Conservation (phyloP, 1,140 invertebrate species). For the Philopotamus ludificatus region DNA sequence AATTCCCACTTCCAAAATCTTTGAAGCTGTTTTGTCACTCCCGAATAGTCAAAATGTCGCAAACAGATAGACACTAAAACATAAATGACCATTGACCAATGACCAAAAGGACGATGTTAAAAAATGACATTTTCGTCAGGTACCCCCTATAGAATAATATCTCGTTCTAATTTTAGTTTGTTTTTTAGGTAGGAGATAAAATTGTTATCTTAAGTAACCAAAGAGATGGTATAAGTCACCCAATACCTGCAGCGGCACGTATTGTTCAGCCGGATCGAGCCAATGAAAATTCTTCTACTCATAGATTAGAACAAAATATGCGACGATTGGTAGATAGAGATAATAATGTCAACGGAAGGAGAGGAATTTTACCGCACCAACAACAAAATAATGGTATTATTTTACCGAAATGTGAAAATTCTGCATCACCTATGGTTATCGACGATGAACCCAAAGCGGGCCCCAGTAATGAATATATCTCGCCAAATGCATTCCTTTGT, state of each 20-base stretch:
- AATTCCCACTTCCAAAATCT: too few species aligned
- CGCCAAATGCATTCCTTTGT: conserved; percentile 5
- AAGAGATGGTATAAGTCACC: conserved; percentile 52
- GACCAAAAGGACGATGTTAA: too few species aligned
- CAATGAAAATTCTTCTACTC: conserved; percentile 48
- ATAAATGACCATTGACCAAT: too few species aligned
- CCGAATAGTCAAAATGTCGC: too few species aligned
- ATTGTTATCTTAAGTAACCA: conserved; percentile 65
- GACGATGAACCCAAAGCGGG: conserved; percentile 31
- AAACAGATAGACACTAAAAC: too few species aligned
- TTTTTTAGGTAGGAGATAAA: conserved; percentile 62
- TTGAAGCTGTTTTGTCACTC: too few species aligned
- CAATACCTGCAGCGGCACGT: conserved; percentile 51
- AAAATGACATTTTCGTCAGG: too few species aligned
- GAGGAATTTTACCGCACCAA: conserved; percentile 59
- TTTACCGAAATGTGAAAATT: conserved; percentile 38
- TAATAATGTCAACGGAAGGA: conserved; percentile 71
- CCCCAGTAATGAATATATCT: conserved; percentile 19
- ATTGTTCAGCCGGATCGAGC: conserved; percentile 49
- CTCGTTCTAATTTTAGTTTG: too few species aligned
- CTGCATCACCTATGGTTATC: conserved; percentile 42
- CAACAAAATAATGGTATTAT: conserved; percentile 14
- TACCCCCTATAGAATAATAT: too few species aligned
- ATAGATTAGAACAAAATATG: conserved; percentile 51
- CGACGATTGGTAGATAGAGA: conserved; percentile 61